Base-by-base conservation (phyloP, 2,888 invertebrate genomes). In the Laspeyria flexula region DNA sequence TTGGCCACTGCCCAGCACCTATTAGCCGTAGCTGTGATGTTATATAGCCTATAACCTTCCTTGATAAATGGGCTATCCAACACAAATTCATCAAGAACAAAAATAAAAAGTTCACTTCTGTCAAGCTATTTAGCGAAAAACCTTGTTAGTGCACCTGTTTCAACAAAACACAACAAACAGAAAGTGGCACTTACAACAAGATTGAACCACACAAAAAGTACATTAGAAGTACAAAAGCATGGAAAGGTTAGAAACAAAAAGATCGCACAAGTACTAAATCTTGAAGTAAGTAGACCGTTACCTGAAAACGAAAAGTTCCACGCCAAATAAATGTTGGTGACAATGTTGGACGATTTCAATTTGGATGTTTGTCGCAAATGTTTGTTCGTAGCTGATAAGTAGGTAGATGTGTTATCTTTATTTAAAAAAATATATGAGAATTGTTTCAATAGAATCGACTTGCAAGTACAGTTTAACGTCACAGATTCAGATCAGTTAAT, bases 161-260 rank as follows among this genome's bases (percentile, higher is more conserved):
- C 23, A 31, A 48, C 43, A 34, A 13, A 52, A 47, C 41, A 46
- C 46, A 51, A 9, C 53, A 60, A 60, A 37, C 25, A n/a, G 52
- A 53, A 58, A 65, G 63, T 58, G 63, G 45, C 41, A 58, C 52
- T 66, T 71, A 39, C 27, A 58, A 57, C 52, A 61, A 31, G 13
- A 39, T 48, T 52, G 30, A 30, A 35, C 30, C 25, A 34, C 50
- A 62, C 63, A 70, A 65, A 70, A 71, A 70, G 71, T 58, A 65
- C 71, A 70, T 66, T 66, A 66, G 54, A 65, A 70, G 52, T 62
- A 55, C 55, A 63, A 62, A 62, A 62, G 43, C 27, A 30, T 23
- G 27, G 46, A 52, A 48, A 55, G 59, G 42, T 62, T 48, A 55
- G 50, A 70, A 66, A 62, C 59, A 70, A 62, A 66, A 70, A 58